Base-by-base conservation (phyloP, 2,113 vertebrate species). In the Rhabdomys dilectus region DNA sequence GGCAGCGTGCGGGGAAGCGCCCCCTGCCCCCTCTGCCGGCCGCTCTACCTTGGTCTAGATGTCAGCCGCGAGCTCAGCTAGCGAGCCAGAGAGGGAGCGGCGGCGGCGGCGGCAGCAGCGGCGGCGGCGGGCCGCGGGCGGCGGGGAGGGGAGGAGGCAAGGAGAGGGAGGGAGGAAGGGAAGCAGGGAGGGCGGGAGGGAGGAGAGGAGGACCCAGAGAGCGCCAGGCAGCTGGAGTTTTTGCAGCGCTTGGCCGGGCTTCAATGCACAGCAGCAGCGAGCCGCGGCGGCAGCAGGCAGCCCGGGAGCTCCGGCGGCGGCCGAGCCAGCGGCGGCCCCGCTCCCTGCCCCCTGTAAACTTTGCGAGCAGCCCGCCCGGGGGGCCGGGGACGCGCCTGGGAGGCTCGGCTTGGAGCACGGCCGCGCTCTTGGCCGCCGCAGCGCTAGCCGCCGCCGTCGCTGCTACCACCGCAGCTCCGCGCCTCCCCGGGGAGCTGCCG, bases 171-270 rank as follows among this genome's bases (percentile, higher is more conserved):
- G 96, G 91, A 94, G 88, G 91, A 34, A 91, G 96, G 91, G 93
- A 96, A 82, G 91, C 81, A 31, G 68, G 96, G 89, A 58, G 82
- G 85, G 92, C 60, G 96, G 87, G 85, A 88, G 94, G 96, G 90
- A 91, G 97, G 97, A 96, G 97, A 96, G 97, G 97, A 97, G 97
- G 95, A 94, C 97, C 97, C 97, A 95, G 96, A 76, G 93, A 97
- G 95, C 97, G 97, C 97, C 97, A 97, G 97, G 97, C 97, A 97
- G 97, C 97, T 97, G 97, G 97, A 97, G 97, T 97, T 98, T 98
- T 96, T 97, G 97, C 97, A 97, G 97, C 96, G 97, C 97, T 97
- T 96, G 97, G 97, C 97, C 97, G 97, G 97, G 97, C 97, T 98
- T 97, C 97, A 96, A 97, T 96, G 97, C 97, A 97, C 97, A 97